Evolutionary conservation across 2,797 vertebrate species (phyloP).

Genomic region (Nasua narica): DNA sequence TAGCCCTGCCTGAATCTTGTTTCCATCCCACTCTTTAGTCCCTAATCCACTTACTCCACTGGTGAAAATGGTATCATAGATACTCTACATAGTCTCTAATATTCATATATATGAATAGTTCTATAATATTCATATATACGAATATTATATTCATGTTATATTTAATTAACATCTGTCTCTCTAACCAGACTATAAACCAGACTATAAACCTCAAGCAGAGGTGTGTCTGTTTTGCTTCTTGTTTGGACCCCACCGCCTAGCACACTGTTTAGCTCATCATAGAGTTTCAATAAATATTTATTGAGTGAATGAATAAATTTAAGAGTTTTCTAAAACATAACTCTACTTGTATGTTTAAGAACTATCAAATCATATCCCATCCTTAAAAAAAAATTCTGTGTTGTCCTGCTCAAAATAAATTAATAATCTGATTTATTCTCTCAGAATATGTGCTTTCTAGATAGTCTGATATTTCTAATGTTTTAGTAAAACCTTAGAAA

Average conservation of each 20-base stretch:
- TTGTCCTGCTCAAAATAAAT: constrained; percentile 18
- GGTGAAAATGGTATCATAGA: not conserved
- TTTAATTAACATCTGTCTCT: not conserved
- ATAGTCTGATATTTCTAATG: not conserved
- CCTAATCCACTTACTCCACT: not conserved
- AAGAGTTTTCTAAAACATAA: constrained; percentile 23
- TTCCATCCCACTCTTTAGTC: not conserved
- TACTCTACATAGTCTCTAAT: not conserved
- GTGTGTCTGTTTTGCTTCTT: not conserved
- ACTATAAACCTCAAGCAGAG: not conserved
- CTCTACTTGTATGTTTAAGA: constrained; percentile 2
- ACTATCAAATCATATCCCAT: not conserved
- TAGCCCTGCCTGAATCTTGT: not conserved
- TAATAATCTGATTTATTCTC: not conserved
- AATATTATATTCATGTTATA: not conserved
- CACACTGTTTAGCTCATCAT: not conserved
- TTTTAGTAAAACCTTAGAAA: constrained; percentile 8
- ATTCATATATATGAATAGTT: not conserved
- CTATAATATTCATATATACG: not conserved
- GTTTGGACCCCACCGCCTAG: not conserved
- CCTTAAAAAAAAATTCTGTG: not conserved
- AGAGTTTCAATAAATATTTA: constrained; percentile 1
- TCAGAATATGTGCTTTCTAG: not conserved
- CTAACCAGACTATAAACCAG: not conserved
- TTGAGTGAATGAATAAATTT: not conserved